Percentiles rank a stretch among this genome's conserved stretches.
Evolutionary conservation across 2,113 vertebrate genomes (phyloP).

Genomic region (Marcusenius ussheri): DNA sequence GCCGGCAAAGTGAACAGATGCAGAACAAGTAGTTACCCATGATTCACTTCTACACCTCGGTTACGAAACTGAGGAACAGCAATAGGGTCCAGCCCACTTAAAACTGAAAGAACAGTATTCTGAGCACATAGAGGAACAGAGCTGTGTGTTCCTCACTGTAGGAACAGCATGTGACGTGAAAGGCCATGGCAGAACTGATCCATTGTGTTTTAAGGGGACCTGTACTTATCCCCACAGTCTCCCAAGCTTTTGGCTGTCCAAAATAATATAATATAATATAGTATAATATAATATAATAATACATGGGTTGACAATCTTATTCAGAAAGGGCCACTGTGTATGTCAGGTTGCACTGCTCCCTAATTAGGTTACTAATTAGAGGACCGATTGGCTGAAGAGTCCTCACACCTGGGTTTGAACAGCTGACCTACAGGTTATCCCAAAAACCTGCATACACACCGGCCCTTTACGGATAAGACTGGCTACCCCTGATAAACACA

Average conservation of each 20-base stretch:
- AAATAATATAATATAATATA: neutral
- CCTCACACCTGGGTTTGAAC: neutral
- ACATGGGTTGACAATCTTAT: no score
- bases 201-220: neutral
- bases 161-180: neutral
- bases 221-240: neutral
- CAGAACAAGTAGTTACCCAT: neutral
- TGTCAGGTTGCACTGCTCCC: neutral
- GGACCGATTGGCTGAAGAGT: neutral
- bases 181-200: neutral
- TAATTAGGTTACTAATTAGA: neutral
- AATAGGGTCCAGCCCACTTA: neutral
- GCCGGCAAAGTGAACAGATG: neutral
- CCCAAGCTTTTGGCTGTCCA: neutral
- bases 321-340: neutral
- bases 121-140: neutral
- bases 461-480: neutral
- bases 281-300: no score
- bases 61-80: neutral
- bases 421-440: neutral
- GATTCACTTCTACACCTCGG: neutral
- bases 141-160: neutral
- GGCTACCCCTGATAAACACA: neutral
- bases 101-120: neutral
- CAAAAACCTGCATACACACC: neutral